Percentiles rank a stretch among this genome's conserved stretches.
These are phyloP conservation scores for Argynnis bischoffii DNA, from an alignment of 2,888 invertebrate genomes.

Conservation along the genomic window DNA sequence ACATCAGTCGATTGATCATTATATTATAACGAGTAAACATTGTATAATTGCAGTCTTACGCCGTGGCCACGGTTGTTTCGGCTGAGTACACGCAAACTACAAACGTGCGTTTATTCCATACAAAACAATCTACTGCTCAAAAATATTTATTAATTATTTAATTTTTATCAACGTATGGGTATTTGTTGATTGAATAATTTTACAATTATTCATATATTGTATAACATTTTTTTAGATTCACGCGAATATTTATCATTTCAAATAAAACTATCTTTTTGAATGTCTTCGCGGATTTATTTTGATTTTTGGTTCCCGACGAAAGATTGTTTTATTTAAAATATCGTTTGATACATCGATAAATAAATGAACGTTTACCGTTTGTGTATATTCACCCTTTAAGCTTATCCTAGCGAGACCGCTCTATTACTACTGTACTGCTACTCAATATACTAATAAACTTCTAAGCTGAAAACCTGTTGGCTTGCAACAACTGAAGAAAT, in stretches of 20 bases:
- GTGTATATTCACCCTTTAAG: conserved; percentile 7
- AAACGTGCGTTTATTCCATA: not conserved
- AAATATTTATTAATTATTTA: too few species aligned
- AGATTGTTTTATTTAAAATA: too few species aligned
- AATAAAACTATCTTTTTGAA: too few species aligned
- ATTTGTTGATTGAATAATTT: too few species aligned
- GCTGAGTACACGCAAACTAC: conserved; percentile 8
- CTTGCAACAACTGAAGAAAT: conserved; percentile 20
- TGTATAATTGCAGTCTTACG: conserved; percentile 74
- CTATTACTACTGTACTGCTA: conserved; percentile 27
- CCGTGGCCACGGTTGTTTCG: conserved; percentile 47
- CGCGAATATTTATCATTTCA: too few species aligned
- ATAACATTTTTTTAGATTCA: too few species aligned
- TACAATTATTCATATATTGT: too few species aligned
- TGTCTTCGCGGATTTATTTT: too few species aligned
- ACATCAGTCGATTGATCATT: conserved; percentile 42
- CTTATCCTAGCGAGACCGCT: conserved; percentile 20
- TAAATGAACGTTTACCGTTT: conserved; percentile 7
- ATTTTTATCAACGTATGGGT: too few species aligned
- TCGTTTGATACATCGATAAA: not conserved
- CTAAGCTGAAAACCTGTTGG: conserved; percentile 29
- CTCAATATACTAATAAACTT: conserved; percentile 30
- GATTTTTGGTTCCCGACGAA: too few species aligned
- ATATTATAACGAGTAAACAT: conserved; percentile 64
- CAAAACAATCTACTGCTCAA: not conserved